phyloP scores from a whole-genome alignment of 2,113 vertebrate genomes.

The Mixornis gularis region DNA sequence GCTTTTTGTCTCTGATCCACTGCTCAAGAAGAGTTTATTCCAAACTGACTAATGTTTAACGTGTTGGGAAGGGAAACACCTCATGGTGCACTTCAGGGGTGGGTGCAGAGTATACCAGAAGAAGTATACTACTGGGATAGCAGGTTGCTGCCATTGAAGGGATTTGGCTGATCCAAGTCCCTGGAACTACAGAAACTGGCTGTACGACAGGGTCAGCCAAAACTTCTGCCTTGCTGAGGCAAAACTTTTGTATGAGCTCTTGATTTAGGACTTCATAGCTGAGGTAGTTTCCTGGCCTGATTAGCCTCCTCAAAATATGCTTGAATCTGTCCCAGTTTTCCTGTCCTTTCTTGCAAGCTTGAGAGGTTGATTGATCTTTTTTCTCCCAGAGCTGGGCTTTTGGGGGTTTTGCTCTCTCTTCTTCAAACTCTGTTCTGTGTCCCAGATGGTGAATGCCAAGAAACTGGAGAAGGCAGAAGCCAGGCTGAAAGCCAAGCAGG shows the following conservation, averaged over 20 bases:
- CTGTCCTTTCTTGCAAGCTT: not conserved
- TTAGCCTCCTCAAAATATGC: not conserved
- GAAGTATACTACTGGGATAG: not conserved
- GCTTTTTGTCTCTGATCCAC: not conserved
- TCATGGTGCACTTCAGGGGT: not conserved
- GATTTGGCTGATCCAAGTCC: not conserved
- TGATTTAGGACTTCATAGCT: not conserved
- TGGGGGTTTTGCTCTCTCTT: not conserved
- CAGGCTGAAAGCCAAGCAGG: constrained; percentile 91
- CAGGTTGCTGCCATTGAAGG: not conserved
- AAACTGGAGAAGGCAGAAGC: constrained; percentile 97
- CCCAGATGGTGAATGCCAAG: constrained; percentile 88
- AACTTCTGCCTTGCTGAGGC: not conserved
- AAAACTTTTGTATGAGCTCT: not conserved
- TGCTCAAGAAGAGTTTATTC: not conserved
- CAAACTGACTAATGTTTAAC: not conserved
- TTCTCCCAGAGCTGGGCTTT: not conserved
- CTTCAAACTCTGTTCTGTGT: not conserved
- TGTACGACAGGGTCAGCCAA: accelerated
- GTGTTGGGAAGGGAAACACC: not conserved
- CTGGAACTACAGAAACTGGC: not conserved
- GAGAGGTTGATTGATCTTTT: not conserved
- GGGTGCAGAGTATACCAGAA: not conserved
- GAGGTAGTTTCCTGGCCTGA: not conserved
- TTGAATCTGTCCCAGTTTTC: not conserved